Evolutionary conservation across 1,140 invertebrate genomes (phyloP).

Genomic region (Piezodorus guildinii): DNA sequence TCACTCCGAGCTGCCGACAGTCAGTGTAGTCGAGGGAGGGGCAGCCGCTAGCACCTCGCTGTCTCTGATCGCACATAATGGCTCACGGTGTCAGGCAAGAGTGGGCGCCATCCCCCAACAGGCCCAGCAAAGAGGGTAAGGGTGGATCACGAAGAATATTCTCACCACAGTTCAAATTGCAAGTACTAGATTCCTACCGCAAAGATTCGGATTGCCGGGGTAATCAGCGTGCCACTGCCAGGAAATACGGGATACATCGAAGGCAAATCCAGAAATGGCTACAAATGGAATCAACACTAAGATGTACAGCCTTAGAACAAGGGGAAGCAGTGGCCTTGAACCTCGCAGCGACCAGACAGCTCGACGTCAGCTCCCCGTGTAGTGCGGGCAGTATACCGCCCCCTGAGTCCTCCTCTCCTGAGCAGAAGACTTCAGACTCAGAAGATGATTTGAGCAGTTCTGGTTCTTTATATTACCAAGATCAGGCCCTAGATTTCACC

Average conservation of each 20-base stretch:
- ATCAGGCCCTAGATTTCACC: conserved; percentile 30
- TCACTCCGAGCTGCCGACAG: conserved; percentile 29
- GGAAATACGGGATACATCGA: conserved; percentile 75
- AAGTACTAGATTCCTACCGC: conserved; percentile 72
- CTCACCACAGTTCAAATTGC: conserved; percentile 65
- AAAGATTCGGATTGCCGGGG: conserved; percentile 70
- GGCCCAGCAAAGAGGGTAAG: conserved; percentile 36
- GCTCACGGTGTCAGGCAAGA: conserved; percentile 43
- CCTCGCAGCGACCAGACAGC: conserved; percentile 37
- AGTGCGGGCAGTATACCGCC: conserved; percentile 29
- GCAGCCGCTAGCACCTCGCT: conserved; percentile 37
- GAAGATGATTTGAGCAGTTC: conserved; percentile 26
- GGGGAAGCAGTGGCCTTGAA: conserved; percentile 37
- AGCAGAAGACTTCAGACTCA: conserved; percentile 26
- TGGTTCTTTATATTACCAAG: conserved; percentile 21
- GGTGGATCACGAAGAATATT: conserved; percentile 66
- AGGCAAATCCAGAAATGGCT: conserved; percentile 82
- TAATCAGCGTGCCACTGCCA: conserved; percentile 70
- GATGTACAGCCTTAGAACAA: conserved; percentile 24
- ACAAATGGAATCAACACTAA: conserved; percentile 60
- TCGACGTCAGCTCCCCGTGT: conserved; percentile 35
- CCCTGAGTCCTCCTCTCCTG: conserved; percentile 14
- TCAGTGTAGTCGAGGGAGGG: conserved; percentile 34
- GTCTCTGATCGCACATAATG: conserved; percentile 36
- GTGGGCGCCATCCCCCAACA: conserved; percentile 40